phyloP scores from a whole-genome alignment of 1,140 invertebrate species.

The Platorchestia sp. region DNA sequence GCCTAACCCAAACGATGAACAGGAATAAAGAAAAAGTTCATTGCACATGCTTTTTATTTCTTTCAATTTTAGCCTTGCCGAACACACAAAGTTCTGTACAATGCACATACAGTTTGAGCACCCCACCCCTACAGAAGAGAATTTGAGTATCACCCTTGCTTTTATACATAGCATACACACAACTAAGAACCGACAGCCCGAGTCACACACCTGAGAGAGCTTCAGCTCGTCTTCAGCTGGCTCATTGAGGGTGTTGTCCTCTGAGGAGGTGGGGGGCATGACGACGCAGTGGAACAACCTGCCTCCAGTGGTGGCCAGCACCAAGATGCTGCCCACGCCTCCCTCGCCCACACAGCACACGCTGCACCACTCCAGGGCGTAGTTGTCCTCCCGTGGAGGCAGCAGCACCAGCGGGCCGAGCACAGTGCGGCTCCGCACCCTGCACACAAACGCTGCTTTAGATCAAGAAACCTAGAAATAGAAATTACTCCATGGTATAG shows the following conservation, averaged over 20 bases:
- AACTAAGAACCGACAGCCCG: too few relatives aligned
- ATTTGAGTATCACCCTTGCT: too few relatives aligned
- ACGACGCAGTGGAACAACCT: slow-evolving; percentile 34
- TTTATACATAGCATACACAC: too few relatives aligned
- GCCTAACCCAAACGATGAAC: too few relatives aligned
- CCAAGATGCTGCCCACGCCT: slow-evolving; percentile 13
- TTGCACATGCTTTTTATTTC: too few relatives aligned
- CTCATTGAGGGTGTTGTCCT: too few relatives aligned
- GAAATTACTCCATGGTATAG: too few relatives aligned
- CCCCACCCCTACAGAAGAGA: too few relatives aligned
- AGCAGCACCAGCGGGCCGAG: slow-evolving; percentile 28
- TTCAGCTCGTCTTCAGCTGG: not conserved
- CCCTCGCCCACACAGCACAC: slow-evolving; percentile 45
- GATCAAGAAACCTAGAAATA: not conserved
- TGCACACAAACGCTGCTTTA: not conserved
- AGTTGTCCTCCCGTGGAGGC: slow-evolving; percentile 40
- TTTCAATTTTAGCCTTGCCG: too few relatives aligned
- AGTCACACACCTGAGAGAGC: not conserved
- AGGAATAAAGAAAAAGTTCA: too few relatives aligned
- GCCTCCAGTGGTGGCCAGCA: not conserved
- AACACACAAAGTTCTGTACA: too few relatives aligned
- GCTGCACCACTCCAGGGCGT: slow-evolving; percentile 48
- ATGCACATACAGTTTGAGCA: too few relatives aligned
- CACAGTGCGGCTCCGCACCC: not conserved
- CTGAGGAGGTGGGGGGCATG: not conserved